A percentile compares a stretch with the other conserved stretches of the same genome.
Evolutionary conservation across 2,888 invertebrate species (phyloP).

Genomic region (Limnephilus lunatus): DNA sequence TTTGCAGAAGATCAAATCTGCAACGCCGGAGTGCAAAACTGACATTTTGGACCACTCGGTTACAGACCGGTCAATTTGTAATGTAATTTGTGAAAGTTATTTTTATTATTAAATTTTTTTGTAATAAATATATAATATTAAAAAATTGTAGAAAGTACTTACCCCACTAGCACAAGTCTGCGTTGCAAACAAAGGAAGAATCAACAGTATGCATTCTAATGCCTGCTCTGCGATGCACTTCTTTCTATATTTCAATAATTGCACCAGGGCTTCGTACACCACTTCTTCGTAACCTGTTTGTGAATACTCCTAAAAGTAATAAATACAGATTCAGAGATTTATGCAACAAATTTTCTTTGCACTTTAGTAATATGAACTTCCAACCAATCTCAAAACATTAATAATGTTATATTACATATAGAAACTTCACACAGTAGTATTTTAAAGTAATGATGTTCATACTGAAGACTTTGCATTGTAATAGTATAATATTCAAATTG

Average conservation of each 20-base stretch:
- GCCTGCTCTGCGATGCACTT: conserved; percentile 37
- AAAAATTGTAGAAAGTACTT: neutral
- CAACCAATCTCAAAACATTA: neutral
- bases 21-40: neutral
- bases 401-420: neutral
- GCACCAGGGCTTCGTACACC: conserved; percentile 59
- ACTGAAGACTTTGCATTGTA: neutral
- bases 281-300: conserved; percentile 61
- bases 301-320: conserved; percentile 43
- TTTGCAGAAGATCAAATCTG: neutral
- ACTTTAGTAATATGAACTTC: neutral
- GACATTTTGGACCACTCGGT: neutral
- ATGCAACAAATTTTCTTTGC: neutral
- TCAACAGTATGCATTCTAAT: conserved; percentile 54
- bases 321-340: neutral
- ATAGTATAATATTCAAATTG: neutral
- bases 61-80: neutral
- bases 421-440: neutral
- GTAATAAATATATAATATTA: neutral
- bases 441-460: neutral
- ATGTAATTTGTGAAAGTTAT: neutral
- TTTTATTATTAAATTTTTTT: no score
- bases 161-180: conserved; percentile 17
- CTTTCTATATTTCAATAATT: conserved; percentile 56
- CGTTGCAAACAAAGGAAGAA: conserved; percentile 55